Conservation (phyloP, 2,113 vertebrate genomes). For the Larimichthys polyactis region DNA sequence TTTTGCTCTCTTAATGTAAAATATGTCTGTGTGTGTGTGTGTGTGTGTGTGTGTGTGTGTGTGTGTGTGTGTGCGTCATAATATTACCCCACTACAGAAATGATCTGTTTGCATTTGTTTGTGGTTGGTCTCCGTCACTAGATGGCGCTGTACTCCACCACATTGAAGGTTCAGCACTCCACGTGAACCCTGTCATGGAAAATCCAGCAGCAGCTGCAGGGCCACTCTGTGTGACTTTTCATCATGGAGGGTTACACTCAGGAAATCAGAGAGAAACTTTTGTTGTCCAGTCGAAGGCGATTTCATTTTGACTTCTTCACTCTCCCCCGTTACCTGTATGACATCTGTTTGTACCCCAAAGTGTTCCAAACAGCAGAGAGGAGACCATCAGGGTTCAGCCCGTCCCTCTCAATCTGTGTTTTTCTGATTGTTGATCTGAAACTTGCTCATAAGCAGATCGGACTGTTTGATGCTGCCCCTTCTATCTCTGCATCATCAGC, state of each 20-base stretch:
- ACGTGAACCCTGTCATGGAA: slow-evolving; percentile 23
- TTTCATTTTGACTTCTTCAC: slow-evolving; percentile 14
- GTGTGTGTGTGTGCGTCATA: neutral
- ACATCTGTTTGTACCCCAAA: slow-evolving; percentile 1
- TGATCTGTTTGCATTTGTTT: too few species aligned
- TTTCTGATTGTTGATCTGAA: slow-evolving; percentile 23
- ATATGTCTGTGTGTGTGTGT: too few species aligned
- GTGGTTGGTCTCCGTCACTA: slow-evolving; percentile 18
- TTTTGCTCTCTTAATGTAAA: neutral
- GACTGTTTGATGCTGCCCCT: neutral
- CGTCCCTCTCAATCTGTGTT: neutral
- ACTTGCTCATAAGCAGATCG: slow-evolving; percentile 21
- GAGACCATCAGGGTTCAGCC: slow-evolving; percentile 21
- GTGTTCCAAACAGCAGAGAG: slow-evolving; percentile 26
- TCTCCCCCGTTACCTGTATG: neutral
- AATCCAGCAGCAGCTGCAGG: slow-evolving; percentile 29
- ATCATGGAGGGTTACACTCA: slow-evolving; percentile 7
- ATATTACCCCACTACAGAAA: neutral
- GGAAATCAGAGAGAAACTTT: neutral
- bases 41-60: too few species aligned
- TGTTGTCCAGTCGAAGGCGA: slow-evolving; percentile 7
- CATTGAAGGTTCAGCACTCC: neutral
- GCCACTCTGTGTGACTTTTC: slow-evolving; percentile 27
- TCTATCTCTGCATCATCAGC: neutral
- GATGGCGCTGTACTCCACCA: slow-evolving; percentile 52